Base-by-base conservation (phyloP, 2,888 invertebrate species). In the Pyralis farinalis region DNA sequence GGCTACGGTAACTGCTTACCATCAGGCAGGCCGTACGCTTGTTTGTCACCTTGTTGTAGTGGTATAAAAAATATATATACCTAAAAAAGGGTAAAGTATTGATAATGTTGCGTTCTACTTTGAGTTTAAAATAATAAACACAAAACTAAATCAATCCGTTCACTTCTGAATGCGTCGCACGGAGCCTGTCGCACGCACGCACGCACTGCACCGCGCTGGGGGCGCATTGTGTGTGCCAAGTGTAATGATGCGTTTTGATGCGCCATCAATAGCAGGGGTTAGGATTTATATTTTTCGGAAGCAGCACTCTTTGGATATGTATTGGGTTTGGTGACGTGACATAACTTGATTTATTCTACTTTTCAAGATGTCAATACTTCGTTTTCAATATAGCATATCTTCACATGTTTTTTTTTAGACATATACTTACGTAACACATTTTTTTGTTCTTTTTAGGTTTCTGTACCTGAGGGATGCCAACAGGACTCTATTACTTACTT, bases 241-340 rank as follows among this genome's bases (percentile, higher is more conserved):
- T 32, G 32, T 38, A 38, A 38, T 38, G 38, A 38, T 38, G 31
- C 25, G 32, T 27, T 25, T 12, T 12, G 31, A 37, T 12, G 31
- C 30, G 30, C 12, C 30, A 9, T 37, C 37, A 21, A 30, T 37
- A 7, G 29, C 29, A 22, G 25, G 30, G 12, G 31, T 16, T 25
- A 27, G 25, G 16, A 32, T 38, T 38, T 16, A 27, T 16, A 20
- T 20, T 10, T 3, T 20, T 21, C 35, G 35, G 35, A 35, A 27
- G 12, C 27, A 35, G 27, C 25, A 35, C 12, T 27, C 16, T 32
- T 32, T 32, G 16, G 32, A n/a, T 3, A 32, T 12, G 12, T 32
- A 32, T n/a, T 32, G 32, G 12, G 8, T 10, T 16, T 12, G 32
- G 7, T 25, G 25, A 25, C 25, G 7, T 25, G 25, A 25, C n/a